A percentile compares a stretch with the other conserved stretches of the same genome.
Evolutionary conservation across 2,888 invertebrate genomes (phyloP).

Genomic region (Meliscaeva auricollis): DNA sequence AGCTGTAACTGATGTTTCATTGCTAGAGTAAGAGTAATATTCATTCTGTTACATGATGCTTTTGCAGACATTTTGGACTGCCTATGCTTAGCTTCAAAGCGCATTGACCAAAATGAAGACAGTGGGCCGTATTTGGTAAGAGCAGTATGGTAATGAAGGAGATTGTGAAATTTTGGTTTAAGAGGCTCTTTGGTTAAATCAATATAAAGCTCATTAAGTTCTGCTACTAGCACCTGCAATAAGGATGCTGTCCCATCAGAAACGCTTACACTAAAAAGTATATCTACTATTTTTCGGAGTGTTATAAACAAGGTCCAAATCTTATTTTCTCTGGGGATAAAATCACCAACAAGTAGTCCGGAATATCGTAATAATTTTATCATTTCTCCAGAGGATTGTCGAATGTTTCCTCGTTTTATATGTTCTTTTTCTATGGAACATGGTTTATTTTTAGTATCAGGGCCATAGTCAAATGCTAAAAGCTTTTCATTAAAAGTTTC

Average conservation of each 20-base stretch:
- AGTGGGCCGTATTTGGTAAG: neutral
- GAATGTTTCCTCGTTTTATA: constrained; percentile 3
- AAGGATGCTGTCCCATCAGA: neutral
- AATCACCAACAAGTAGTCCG: neutral
- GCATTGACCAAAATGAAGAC: neutral
- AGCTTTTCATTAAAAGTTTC: neutral
- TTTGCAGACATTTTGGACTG: neutral
- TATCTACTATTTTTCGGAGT: neutral
- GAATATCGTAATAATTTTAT: neutral
- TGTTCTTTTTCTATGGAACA: neutral
- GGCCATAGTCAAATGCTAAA: neutral
- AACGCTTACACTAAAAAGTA: neutral
- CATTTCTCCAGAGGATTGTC: constrained; percentile 9
- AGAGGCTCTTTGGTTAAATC: neutral
- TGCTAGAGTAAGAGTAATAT: constrained; percentile 3
- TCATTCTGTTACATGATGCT: neutral
- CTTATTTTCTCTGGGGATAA: neutral
- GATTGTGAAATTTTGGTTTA: constrained; percentile 9
- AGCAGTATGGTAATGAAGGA: neutral
- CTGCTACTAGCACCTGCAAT: neutral
- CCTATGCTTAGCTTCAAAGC: neutral
- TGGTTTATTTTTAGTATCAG: constrained; percentile 1
- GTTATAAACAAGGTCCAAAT: neutral
- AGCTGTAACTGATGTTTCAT: neutral
- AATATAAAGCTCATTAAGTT: neutral